phyloP scores from a whole-genome alignment of 2,888 invertebrate species.

The Linnaemya vulpina region DNA sequence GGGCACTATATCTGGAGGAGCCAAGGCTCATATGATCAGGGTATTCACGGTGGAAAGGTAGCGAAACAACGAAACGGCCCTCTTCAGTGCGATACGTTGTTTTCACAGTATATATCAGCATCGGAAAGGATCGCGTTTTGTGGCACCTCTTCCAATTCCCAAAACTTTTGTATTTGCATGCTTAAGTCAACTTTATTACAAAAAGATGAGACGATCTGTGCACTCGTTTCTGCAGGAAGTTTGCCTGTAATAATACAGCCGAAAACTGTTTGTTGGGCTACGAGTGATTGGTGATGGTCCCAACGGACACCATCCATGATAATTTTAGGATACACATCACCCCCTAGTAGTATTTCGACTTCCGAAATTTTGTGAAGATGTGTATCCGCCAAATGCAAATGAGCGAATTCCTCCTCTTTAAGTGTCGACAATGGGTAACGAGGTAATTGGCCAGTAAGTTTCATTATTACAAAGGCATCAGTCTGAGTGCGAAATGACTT shows the following conservation, averaged over 20 bases:
- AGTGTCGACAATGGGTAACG: neutral
- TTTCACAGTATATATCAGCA: neutral
- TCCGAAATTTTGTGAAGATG: neutral
- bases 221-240: neutral
- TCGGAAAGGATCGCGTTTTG: neutral
- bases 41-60: conserved; percentile 17
- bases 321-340: conserved; percentile 20
- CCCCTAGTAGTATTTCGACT: neutral
- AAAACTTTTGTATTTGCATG: conserved; percentile 23
- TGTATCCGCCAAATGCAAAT: conserved; percentile 9
- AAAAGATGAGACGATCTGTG: neutral
- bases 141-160: conserved; percentile 31
- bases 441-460: neutral
- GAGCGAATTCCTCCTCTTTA: neutral
- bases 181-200: neutral
- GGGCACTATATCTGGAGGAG: neutral
- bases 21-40: neutral
- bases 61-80: neutral
- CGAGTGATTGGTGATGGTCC: neutral
- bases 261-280: conserved; percentile 30
- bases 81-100: neutral
- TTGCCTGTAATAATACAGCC: conserved; percentile 28
- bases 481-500: neutral
- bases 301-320: conserved; percentile 5
- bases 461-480: neutral